These are phyloP conservation scores for Megalurothrips usitatus DNA, from an alignment of 2,888 invertebrate species.

Conservation along the genomic window DNA sequence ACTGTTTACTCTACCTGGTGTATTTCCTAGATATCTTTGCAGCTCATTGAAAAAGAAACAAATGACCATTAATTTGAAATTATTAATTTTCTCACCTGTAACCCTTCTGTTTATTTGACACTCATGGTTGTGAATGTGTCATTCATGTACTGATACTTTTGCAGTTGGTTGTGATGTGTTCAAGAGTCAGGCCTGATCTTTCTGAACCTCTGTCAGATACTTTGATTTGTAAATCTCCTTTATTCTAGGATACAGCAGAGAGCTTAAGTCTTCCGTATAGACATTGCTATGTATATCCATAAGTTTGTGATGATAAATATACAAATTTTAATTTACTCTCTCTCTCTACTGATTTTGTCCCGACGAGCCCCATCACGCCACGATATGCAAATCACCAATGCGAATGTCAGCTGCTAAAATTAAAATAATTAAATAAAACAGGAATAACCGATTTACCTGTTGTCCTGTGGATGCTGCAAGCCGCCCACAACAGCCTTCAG, in stretches of 20 bases:
- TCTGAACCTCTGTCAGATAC: neutral
- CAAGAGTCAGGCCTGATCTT: neutral
- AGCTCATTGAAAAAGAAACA: too few species aligned
- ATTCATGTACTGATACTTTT: neutral
- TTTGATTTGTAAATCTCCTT: constrained; percentile 7
- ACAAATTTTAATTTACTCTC: neutral
- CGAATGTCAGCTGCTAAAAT: too few species aligned
- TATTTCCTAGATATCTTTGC: too few species aligned
- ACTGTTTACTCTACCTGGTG: too few species aligned
- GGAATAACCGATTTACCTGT: too few species aligned
- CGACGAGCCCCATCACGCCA: too few species aligned
- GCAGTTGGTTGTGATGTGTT: neutral
- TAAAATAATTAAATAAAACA: too few species aligned
- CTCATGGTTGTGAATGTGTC: constrained; percentile 20
- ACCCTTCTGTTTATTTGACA: neutral
- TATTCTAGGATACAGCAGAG: constrained; percentile 7
- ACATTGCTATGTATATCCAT: neutral
- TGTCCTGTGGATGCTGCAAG: too few species aligned
- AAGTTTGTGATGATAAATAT: constrained; percentile 27
- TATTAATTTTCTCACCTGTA: neutral
- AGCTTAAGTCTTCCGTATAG: constrained; percentile 11
- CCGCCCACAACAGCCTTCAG: too few species aligned
- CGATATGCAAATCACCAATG: too few species aligned
- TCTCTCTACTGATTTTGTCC: neutral
- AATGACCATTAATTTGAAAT: neutral